Conservation (phyloP, 2,797 vertebrate species). For the Moxostoma hubbsi region DNA sequence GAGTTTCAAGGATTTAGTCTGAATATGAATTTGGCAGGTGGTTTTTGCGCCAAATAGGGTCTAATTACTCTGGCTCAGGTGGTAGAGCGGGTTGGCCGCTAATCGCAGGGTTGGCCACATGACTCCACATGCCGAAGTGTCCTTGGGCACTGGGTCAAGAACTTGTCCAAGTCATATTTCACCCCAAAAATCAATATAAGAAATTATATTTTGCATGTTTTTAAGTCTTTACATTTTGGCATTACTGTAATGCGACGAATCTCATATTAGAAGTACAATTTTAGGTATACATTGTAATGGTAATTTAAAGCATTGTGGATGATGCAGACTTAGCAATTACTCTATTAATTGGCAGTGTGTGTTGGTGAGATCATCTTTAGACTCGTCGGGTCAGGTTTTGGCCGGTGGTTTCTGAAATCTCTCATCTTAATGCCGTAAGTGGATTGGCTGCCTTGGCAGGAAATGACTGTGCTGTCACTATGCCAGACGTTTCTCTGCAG, state of each 20-base stretch:
- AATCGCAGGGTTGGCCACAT: too few relatives aligned
- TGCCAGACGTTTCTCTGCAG: slow-evolving; percentile 35
- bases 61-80: not conserved
- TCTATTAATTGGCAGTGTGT: not conserved
- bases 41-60: not conserved
- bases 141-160: too few relatives aligned
- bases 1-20: not conserved
- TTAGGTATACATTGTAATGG: too few relatives aligned
- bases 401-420: not conserved
- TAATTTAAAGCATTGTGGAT: too few relatives aligned
- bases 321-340: not conserved
- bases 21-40: not conserved
- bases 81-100: too few relatives aligned
- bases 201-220: too few relatives aligned
- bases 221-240: too few relatives aligned
- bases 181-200: too few relatives aligned
- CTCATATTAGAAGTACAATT: too few relatives aligned
- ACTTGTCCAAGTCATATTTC: too few relatives aligned
- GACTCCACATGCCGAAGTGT: too few relatives aligned
- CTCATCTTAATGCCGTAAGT: slow-evolving; percentile 9
- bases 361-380: slow-evolving; percentile 5
- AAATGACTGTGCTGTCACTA: slow-evolving; percentile 23
- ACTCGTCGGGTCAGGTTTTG: not conserved
- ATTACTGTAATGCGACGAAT: too few relatives aligned
- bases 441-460: slow-evolving; percentile 12